Evolutionary conservation across 2,113 vertebrate species (phyloP), one percentile per base, ranked within the genome.

Genomic region (Nymphicus hollandicus): DNA sequence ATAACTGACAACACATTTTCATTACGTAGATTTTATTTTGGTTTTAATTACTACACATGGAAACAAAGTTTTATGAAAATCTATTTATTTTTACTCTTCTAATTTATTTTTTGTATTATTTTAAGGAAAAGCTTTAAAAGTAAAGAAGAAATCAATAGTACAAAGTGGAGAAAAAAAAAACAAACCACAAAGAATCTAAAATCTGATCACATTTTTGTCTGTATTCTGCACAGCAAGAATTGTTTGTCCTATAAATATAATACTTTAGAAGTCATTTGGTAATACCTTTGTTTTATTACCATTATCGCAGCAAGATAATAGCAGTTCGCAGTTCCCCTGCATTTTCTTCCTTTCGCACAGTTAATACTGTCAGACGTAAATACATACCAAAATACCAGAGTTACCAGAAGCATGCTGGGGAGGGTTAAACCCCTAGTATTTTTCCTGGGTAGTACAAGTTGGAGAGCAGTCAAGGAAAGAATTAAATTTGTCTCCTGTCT

Each of bases 261-360:
- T 6, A 49, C 72, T 81, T 86, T 3, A 78, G 61, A 81, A 66
- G 35, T 49, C 15, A 44, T 80, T 82, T 58, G n/a, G 44, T 47
- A 63, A 69, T 64, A 72, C 52, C 43, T 93, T 79, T 64, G 33
- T 93, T 91, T 91, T 87, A 94, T 96, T 87, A 91, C 83, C 60
- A 53, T 33, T 69, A 82, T 89, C 78, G 71, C 78, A 92, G 55
- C 88, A 58, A 28, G 50, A 56, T 69, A 91, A 50, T 11, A 85
- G 69, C 79, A 80, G 74, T 58, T 68, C 68, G 41, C 73, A 86
- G 55, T 46, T 93, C 55, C 60, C 56, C 31, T 53, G 33, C 63
- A 37, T 53, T 88, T 89, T 77, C 89, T 55, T 68, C 50, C 80
- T 93, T 68, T 90, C 8, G 3, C 68, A 56, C 58, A 60, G 85